Evolutionary conservation across 2,797 vertebrate genomes (phyloP).

Genomic region (Pygocentrus nattereri): DNA sequence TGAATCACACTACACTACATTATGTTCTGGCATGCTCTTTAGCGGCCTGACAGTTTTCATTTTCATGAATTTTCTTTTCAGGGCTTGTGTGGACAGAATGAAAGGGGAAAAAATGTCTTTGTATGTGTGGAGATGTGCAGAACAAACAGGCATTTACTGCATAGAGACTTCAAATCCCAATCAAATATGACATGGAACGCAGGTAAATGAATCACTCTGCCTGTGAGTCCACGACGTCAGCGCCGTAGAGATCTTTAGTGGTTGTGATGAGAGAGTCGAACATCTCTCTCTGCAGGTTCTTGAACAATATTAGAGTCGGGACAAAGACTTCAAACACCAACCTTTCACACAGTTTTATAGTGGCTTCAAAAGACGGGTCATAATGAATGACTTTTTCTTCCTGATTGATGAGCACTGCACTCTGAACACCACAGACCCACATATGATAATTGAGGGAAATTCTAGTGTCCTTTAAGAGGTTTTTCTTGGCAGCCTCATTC

Average conservation of each 20-base stretch:
- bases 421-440: constrained; percentile 27
- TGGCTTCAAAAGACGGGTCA: background rate
- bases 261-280: background rate
- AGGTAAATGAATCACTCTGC: too few relatives aligned
- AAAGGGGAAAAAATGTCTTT: too few relatives aligned
- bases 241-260: background rate
- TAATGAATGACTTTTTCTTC: background rate
- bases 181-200: too few relatives aligned
- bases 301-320: constrained; percentile 14
- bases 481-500: background rate
- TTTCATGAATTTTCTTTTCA: too few relatives aligned
- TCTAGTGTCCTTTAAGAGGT: background rate
- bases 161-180: too few relatives aligned
- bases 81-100: too few relatives aligned
- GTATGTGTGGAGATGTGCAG: too few relatives aligned
- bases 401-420: constrained; percentile 1
- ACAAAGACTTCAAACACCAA: constrained; percentile 8
- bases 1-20: too few relatives aligned
- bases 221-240: too few relatives aligned
- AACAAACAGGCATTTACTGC: too few relatives aligned
- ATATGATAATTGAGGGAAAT: constrained; percentile 10
- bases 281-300: constrained; percentile 18
- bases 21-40: too few relatives aligned
- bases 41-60: too few relatives aligned
- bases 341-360: background rate